Evolutionary conservation across 2,888 invertebrate genomes (phyloP).

Genomic region (Glyphotaelius pellucidus): DNA sequence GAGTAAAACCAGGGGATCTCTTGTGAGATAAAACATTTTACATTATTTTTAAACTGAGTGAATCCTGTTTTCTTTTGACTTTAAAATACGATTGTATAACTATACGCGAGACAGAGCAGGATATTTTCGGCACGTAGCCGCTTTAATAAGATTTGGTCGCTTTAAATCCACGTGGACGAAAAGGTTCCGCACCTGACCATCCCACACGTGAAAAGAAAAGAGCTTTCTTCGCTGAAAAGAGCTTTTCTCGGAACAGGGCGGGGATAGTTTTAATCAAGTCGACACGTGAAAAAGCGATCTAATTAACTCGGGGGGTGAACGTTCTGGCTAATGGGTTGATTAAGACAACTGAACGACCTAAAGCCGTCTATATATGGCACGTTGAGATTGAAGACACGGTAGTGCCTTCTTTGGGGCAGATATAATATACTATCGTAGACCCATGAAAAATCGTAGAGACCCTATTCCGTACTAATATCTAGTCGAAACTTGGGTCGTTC

Average conservation of each 20-base stretch:
- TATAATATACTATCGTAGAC: background rate
- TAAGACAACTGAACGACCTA: background rate
- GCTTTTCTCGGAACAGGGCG: background rate
- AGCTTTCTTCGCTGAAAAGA: background rate
- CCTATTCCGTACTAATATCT: too few species aligned
- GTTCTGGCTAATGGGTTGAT: conserved; percentile 17
- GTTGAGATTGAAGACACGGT: background rate
- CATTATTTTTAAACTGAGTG: background rate
- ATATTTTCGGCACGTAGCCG: background rate
- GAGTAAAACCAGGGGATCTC: background rate
- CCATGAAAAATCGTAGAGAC: background rate
- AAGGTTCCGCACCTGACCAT: background rate
- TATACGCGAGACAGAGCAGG: background rate
- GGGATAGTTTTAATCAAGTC: conserved; percentile 32
- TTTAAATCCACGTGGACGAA: background rate
- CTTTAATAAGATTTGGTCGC: background rate
- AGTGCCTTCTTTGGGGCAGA: background rate
- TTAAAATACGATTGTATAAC: background rate
- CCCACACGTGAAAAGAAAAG: background rate
- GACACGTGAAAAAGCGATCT: conserved; percentile 14
- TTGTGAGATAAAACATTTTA: too few species aligned
- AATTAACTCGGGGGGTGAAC: conserved; percentile 9
- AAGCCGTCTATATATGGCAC: background rate
- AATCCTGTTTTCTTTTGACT: background rate
- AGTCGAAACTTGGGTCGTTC: too few species aligned